Base-by-base conservation (phyloP, 2,797 vertebrate species). In the Bucorvus abyssinicus region DNA sequence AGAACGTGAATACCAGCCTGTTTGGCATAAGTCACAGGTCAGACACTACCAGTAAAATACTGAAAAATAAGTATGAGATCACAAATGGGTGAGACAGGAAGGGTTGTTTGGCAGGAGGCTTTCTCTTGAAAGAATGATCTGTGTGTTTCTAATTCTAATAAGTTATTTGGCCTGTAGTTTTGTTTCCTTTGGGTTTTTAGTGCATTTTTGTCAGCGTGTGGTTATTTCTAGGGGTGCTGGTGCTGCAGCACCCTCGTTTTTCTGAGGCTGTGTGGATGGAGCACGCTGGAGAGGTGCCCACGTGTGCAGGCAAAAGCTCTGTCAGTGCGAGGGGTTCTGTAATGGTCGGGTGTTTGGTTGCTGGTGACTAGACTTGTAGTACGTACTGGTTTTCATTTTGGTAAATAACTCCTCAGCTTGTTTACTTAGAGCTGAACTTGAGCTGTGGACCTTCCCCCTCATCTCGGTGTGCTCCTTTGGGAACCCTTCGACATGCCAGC, bases 301-400 rank as follows among this genome's bases (percentile, higher is more conserved):
- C 3, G 47, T 5, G 32, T 5, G 27, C 42, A 10, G 67, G n/a
- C 23, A 18, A 8, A 6, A 32, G 69, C 52, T 69, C 49, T 4
- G 34, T 3, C 49, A 8, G 1, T 50, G 55, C 68, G 14, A 5
- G 47, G 7, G 3, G 14, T 16, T 40, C 44, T 29, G 29, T 19
- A 6, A 5, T 4, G 23, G 4, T 16, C 32, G 20, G 23, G 2
- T 29, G 42, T 32, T 8, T 9, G 18, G 11, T n/a, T 53, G 36
- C 44, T 59, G 10, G 8, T 3, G 12, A 2, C 81, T 45, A 7
- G 27, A 3, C 30, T 61, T 45, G 8, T 12, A 0, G 69, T 61
- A 3, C 3, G 34, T 5, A 0, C 17, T n/a, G 22, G 44, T 57
- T 34, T 22, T 8, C 0, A 0, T 2, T 7, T 2, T 13, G 36